Conservation (phyloP, 2,113 vertebrate genomes). For the Campylorhamphus procurvoides region DNA sequence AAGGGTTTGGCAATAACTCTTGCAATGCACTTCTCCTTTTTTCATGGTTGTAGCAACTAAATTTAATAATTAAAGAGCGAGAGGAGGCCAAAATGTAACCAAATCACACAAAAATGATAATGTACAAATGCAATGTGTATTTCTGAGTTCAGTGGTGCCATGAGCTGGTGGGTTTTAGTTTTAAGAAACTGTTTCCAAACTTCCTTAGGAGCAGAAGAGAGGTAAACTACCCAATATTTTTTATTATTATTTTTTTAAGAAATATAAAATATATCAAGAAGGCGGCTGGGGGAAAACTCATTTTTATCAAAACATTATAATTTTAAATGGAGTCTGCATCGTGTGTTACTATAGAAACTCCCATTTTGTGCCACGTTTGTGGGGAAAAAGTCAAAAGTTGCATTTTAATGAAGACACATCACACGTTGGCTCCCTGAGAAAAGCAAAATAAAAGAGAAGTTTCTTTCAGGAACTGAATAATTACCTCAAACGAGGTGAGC, state of each 20-base stretch:
- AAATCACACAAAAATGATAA: not conserved
- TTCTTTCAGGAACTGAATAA: constrained; percentile 11
- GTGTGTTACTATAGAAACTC: constrained; percentile 67
- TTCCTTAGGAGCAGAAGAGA: not conserved
- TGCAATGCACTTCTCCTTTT: not conserved
- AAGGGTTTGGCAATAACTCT: not conserved
- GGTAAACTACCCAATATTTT: not conserved
- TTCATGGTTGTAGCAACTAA: not conserved
- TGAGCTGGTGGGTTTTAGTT: not conserved
- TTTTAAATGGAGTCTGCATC: constrained; percentile 56
- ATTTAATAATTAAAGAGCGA: not conserved
- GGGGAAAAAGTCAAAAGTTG: constrained; percentile 48
- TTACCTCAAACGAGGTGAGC: not conserved
- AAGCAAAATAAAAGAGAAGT: not conserved
- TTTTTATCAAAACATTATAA: constrained; percentile 48
- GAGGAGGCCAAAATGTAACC: not conserved
- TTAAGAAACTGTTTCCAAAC: not conserved
- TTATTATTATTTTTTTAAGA: not conserved
- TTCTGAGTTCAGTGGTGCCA: not conserved
- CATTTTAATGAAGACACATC: constrained; percentile 37
- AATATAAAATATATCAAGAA: not conserved
- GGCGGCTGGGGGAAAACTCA: not conserved
- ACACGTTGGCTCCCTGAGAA: not conserved
- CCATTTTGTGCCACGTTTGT: constrained; percentile 41
- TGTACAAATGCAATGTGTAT: not conserved